phyloP scores from a whole-genome alignment of 2,797 vertebrate species.

The Vireo griseus region DNA sequence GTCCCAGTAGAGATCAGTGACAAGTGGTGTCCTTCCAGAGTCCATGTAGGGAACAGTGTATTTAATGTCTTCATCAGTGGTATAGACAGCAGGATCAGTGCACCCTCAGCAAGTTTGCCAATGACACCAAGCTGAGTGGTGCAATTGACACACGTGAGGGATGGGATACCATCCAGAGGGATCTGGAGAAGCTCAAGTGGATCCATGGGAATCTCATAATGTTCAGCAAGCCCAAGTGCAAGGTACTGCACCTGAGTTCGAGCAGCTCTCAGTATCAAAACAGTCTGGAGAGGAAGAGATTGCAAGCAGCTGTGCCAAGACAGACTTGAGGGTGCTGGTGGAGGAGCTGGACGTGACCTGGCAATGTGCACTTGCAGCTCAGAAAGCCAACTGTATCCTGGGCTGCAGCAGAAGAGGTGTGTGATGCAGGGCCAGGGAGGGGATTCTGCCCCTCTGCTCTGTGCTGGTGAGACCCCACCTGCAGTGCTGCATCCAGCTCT shows the following conservation, averaged over 20 bases:
- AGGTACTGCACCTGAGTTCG: neutral
- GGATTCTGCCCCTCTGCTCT: neutral
- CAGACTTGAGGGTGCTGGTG: neutral
- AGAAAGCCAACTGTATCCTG: neutral
- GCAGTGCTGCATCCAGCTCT: neutral
- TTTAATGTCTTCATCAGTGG: neutral
- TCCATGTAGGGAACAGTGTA: neutral
- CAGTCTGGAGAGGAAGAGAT: neutral
- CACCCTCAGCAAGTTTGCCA: neutral
- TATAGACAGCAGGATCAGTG: neutral
- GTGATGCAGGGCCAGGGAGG: neutral
- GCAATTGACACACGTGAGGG: neutral
- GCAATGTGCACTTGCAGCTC: accelerated
- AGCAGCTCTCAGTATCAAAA: neutral
- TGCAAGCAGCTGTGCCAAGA: neutral
- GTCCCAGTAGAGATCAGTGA: neutral
- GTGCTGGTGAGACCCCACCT: neutral
- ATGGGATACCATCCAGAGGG: neutral
- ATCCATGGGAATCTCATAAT: neutral
- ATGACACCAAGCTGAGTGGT: neutral
- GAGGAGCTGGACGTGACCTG: neutral
- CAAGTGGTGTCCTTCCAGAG: neutral
- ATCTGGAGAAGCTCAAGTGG: neutral
- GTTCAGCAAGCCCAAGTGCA: neutral
- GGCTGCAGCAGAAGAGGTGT: neutral